Conservation (phyloP, 2,888 invertebrate genomes). For the Galeopsomyia nigrocyanea region DNA sequence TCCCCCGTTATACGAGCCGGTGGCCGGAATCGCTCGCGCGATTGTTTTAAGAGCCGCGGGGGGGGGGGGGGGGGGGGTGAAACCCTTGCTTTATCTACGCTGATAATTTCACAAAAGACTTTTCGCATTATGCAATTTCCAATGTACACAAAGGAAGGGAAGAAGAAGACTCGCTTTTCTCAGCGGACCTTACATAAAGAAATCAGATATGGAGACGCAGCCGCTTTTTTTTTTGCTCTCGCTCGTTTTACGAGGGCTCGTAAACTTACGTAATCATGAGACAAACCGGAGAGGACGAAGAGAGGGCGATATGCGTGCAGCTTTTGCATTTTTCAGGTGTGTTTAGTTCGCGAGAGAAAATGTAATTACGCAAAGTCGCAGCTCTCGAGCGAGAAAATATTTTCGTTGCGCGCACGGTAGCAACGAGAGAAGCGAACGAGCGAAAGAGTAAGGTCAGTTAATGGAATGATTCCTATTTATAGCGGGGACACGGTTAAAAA, state of each 20-base stretch:
- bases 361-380: background rate
- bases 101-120: constrained; percentile 23
- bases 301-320: background rate
- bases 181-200: constrained; percentile 25
- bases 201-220: constrained; percentile 41
- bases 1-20: too few relatives aligned
- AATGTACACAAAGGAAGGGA: constrained; percentile 17
- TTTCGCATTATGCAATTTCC: constrained; percentile 33
- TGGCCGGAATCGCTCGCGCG: too few relatives aligned
- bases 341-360: background rate
- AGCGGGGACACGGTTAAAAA: background rate
- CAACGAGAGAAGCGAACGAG: too few relatives aligned
- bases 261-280: constrained; percentile 40
- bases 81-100: constrained; percentile 19
- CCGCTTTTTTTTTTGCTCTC: background rate
- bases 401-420: too few relatives aligned
- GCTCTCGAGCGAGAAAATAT: too few relatives aligned
- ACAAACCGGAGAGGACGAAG: background rate
- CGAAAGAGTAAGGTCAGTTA: constrained; percentile 4
- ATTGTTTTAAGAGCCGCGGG: constrained; percentile 12
- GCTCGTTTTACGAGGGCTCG: constrained; percentile 21
- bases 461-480: constrained; percentile 11
- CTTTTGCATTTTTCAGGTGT: constrained; percentile 16
- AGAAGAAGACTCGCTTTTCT: background rate
- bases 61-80: background rate